Base-by-base conservation (phyloP, 2,888 invertebrate genomes). In the Cepaea hortensis region DNA sequence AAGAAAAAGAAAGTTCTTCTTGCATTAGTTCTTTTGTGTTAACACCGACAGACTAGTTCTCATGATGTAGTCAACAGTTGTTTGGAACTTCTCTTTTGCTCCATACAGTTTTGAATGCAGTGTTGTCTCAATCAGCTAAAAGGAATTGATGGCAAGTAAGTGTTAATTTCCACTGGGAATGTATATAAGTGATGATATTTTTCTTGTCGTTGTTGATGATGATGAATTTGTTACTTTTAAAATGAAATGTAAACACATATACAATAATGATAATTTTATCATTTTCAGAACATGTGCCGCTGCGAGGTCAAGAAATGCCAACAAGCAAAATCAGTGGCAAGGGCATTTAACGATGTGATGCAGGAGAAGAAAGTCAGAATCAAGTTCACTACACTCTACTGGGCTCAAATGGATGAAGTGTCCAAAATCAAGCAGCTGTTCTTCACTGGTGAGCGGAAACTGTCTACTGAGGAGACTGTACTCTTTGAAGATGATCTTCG, bases 361-460 rank as follows among this genome's bases (percentile, higher is more conserved):
- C 75, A 20, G n/a, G 62, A 81, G 72, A 80, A 82, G 0, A 81
- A 75, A 18, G 61, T 73, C 0, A 80, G 73, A 46, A 80, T 90
- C 75, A 76, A 81, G 61, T 68, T 88, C n/a, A 85, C 87, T 11
- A 79, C 85, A 13, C 85, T 87, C 7, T 86, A 88, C 65, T 88
- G 88, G 87, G 90, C 90, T 11, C 87, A 83, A 15, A 85, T 90
- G 82, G 90, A 90, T 81, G 87, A 88, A 84, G 89, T 90, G 35
- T 90, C 89, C 3, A 62, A 85, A 5, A 85, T 88, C 23, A 88
- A 88, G 73, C 85, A 81, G 35, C 68, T 87, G 48, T 85, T 89
- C 84, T 77, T 86, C n/a, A 85, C 84, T 48, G 85, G 85, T 18
- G 81, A 72, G 73, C 80, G 88, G 20, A 81, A 80, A 18, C 84